A percentile compares a stretch with the other conserved stretches of the same genome.
phyloP scores from a whole-genome alignment of 1,140 invertebrate genomes.

The Pogonognathellus flavescens region DNA sequence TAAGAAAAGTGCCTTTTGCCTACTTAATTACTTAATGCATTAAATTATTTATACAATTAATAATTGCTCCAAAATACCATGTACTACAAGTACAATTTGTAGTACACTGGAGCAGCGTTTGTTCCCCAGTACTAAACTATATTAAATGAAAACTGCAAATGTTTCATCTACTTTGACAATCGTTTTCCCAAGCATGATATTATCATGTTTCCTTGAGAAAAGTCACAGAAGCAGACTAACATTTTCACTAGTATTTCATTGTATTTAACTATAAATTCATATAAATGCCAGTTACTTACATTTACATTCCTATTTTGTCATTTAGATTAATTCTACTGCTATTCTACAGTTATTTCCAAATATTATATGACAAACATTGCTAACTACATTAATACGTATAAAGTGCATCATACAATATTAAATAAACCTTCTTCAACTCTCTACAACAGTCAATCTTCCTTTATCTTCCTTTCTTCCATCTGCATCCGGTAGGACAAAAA shows the following conservation, averaged over 20 bases:
- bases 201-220: constrained; percentile 18
- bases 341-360: too few species aligned
- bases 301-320: too few species aligned
- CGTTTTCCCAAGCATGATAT: constrained; percentile 4
- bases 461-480: not conserved
- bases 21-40: not conserved
- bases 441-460: too few species aligned
- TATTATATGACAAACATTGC: too few species aligned
- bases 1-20: not conserved
- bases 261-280: too few species aligned
- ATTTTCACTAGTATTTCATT: not conserved
- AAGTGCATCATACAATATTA: too few species aligned
- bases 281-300: too few species aligned
- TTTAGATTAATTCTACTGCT: too few species aligned
- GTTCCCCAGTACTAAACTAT: not conserved
- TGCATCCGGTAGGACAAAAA: constrained; percentile 18
- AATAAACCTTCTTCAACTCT: too few species aligned
- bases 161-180: not conserved
- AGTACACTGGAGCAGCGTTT: not conserved
- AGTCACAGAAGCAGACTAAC: constrained; percentile 14
- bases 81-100: not conserved
- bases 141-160: not conserved
- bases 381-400: too few species aligned
- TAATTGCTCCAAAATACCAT: not conserved
- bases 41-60: not conserved